Conservation (phyloP, 2,888 invertebrate species). For the Lycaena phlaeas region DNA sequence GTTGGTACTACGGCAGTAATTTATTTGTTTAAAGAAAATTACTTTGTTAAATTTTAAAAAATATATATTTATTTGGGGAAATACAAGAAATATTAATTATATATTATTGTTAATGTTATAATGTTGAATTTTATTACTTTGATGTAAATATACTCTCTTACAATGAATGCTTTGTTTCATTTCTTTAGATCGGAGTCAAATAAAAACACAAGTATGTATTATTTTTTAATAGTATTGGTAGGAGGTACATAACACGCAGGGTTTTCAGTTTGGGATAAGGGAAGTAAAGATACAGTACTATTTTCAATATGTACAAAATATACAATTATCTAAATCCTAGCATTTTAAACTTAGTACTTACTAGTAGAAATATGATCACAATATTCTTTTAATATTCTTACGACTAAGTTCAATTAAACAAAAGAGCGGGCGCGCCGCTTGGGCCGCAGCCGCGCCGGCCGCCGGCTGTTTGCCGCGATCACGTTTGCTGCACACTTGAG, state of each 20-base stretch:
- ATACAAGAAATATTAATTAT: too few species aligned
- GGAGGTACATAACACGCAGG: constrained; percentile 75
- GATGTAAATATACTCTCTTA: too few species aligned
- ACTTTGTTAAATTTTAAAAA: too few species aligned
- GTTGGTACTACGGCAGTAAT: too few species aligned
- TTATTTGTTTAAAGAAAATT: too few species aligned
- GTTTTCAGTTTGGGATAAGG: constrained; percentile 71
- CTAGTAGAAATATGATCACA: constrained; percentile 70
- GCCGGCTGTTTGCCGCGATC: constrained; percentile 55
- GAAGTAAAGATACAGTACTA: constrained; percentile 73
- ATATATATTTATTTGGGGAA: too few species aligned
- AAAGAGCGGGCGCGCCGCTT: constrained; percentile 31
- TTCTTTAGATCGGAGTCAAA: constrained; percentile 20
- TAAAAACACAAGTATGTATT: constrained; percentile 55
- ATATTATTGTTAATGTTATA: too few species aligned
- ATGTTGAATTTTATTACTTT: too few species aligned
- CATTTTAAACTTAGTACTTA: constrained; percentile 49
- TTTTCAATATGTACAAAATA: constrained; percentile 74
- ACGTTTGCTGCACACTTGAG: constrained; percentile 72
- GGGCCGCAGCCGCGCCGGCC: constrained; percentile 45
- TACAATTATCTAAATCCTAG: constrained; percentile 68
- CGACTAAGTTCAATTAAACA: constrained; percentile 46
- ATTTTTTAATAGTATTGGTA: constrained; percentile 75
- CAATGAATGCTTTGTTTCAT: too few species aligned
- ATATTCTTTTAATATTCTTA: constrained; percentile 66